phyloP scores from a whole-genome alignment of 2,113 vertebrate species.

The Ariopsis seemanni region DNA sequence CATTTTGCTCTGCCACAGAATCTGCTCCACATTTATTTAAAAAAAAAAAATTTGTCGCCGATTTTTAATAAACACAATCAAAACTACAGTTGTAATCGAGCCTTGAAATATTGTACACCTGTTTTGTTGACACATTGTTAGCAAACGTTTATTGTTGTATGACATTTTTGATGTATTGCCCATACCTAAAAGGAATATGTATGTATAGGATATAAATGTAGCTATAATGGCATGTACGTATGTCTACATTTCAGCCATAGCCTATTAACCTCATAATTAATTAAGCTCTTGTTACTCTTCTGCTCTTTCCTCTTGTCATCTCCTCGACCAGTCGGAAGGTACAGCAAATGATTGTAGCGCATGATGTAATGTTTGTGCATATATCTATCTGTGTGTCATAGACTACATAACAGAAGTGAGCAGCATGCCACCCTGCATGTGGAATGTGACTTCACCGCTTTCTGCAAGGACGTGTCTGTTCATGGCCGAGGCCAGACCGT shows the following conservation, averaged over 20 bases:
- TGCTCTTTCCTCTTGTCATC: slow-evolving; percentile 70
- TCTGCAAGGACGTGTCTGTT: slow-evolving; percentile 11
- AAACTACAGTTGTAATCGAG: not conserved
- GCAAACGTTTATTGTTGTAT: not conserved
- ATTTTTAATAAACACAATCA: not conserved
- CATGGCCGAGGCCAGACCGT: slow-evolving; percentile 14
- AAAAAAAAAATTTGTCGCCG: not conserved
- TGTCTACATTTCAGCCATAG: slow-evolving; percentile 4
- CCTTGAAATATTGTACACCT: not conserved
- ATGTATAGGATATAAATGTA: not conserved
- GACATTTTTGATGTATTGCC: not conserved
- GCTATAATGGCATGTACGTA: slow-evolving; percentile 4
- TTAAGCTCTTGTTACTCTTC: slow-evolving; percentile 57
- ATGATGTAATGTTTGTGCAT: slow-evolving; percentile 44
- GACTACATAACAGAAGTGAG: slow-evolving; percentile 2
- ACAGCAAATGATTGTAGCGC: slow-evolving; percentile 69
- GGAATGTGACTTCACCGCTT: not conserved
- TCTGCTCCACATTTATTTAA: not conserved
- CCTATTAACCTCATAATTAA: slow-evolving; percentile 49
- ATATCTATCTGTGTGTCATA: not conserved
- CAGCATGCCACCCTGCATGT: slow-evolving; percentile 46
- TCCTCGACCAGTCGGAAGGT: slow-evolving; percentile 75
- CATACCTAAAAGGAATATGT: not conserved
- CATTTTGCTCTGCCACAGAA: not conserved
- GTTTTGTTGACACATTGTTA: not conserved